Conservation (phyloP, 2,113 vertebrate genomes). For the Felis catus region DNA sequence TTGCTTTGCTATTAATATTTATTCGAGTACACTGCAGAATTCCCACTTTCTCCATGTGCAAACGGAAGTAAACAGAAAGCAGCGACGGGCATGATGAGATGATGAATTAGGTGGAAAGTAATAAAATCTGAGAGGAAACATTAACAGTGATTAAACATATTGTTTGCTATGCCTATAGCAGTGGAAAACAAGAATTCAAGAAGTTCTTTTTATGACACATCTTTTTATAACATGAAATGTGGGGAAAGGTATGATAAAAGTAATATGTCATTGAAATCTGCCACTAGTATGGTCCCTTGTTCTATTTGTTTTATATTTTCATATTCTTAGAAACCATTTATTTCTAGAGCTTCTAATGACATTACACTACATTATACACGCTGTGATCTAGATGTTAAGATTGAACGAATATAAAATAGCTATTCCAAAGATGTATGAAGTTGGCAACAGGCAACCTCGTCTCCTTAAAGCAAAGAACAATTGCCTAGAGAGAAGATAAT, state of each 20-base stretch:
- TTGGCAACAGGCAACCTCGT: conserved; percentile 7
- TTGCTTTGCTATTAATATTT: conserved; percentile 21
- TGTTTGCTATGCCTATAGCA: not conserved
- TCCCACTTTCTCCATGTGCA: not conserved
- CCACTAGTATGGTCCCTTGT: not conserved
- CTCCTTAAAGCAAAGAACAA: conserved; percentile 35
- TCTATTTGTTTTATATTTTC: conserved; percentile 44
- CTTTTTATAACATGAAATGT: conserved; percentile 17
- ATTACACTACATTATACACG: conserved; percentile 40
- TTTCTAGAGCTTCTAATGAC: conserved; percentile 44
- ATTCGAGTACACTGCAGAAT: not conserved
- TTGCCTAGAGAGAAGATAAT: conserved; percentile 52
- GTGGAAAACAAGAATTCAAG: conserved; percentile 17
- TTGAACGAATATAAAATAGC: conserved; percentile 46
- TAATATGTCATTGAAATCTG: conserved; percentile 29
- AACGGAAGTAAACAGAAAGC: not conserved
- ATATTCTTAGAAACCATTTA: conserved; percentile 47
- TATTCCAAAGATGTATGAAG: conserved; percentile 52
- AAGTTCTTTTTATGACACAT: not conserved
- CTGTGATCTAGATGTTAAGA: conserved; percentile 38
- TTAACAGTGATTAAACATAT: conserved; percentile 29
- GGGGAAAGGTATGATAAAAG: conserved; percentile 12
- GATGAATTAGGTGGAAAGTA: conserved; percentile 35
- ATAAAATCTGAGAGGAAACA: not conserved
- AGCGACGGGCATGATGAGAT: conserved; percentile 22